Evolutionary conservation across 2,797 vertebrate species (phyloP).

Genomic region (Novumbra hubbsi): DNA sequence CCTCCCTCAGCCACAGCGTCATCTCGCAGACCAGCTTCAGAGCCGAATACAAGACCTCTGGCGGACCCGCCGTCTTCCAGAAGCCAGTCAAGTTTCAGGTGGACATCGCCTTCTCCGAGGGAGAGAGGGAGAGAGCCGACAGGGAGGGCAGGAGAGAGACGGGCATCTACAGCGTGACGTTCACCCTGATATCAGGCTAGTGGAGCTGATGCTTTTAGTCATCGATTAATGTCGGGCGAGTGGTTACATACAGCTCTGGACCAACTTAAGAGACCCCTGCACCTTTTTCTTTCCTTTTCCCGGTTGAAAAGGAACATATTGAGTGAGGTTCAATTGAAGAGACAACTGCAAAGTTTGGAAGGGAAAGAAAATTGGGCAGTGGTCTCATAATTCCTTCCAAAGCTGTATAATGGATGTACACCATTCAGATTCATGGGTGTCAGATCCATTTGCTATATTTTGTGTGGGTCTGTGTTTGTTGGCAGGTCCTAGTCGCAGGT

Average conservation of each 20-base stretch:
- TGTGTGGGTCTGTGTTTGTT: conserved; percentile 5
- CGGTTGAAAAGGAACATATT: too few relatives aligned
- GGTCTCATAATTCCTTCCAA: too few relatives aligned
- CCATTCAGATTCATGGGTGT: too few relatives aligned
- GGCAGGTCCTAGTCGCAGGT: conserved; percentile 90
- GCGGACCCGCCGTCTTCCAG: conserved; percentile 90
- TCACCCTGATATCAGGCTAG: conserved; percentile 90
- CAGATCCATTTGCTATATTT: background rate
- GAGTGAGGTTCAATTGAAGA: too few relatives aligned
- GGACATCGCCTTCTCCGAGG: conserved; percentile 88
- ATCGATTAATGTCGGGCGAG: too few relatives aligned
- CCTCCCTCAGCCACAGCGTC: conserved; percentile 90
- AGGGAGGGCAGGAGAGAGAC: conserved; percentile 77
- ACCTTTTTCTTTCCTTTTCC: too few relatives aligned
- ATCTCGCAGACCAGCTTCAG: conserved; percentile 91
- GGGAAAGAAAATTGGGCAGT: too few relatives aligned
- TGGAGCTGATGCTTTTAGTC: background rate
- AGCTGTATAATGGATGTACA: too few relatives aligned
- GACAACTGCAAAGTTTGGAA: too few relatives aligned
- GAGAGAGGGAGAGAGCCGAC: conserved; percentile 69
- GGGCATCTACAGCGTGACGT: conserved; percentile 92
- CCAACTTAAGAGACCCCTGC: too few relatives aligned
- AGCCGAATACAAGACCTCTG: conserved; percentile 88
- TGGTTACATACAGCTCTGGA: background rate
- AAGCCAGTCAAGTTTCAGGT: conserved; percentile 92